phyloP scores from a whole-genome alignment of 2,888 invertebrate genomes.

The Rosalia funebris region DNA sequence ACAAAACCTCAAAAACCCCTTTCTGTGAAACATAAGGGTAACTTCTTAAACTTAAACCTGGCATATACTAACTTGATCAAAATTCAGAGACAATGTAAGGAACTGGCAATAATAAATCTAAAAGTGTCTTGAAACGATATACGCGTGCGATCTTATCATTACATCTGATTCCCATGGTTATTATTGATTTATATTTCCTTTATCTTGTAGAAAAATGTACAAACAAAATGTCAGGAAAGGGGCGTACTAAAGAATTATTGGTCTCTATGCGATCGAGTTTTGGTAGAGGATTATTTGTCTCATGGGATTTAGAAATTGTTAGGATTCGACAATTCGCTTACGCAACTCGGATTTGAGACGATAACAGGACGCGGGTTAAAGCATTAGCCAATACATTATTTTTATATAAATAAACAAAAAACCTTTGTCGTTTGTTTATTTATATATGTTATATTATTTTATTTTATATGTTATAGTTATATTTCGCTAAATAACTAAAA shows the following conservation, averaged over 20 bases:
- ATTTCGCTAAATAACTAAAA: too few species aligned
- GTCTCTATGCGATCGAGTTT: slow-evolving; percentile 38
- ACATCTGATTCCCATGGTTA: slow-evolving; percentile 50
- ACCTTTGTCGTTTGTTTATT: too few species aligned
- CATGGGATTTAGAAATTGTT: slow-evolving; percentile 49
- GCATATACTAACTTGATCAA: slow-evolving; percentile 33
- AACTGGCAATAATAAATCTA: slow-evolving; percentile 45
- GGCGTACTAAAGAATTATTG: slow-evolving; percentile 40
- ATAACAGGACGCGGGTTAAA: slow-evolving; percentile 6
- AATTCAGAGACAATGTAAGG: slow-evolving; percentile 41
- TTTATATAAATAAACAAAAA: too few species aligned
- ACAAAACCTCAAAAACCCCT: slow-evolving; percentile 37
- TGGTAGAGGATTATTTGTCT: slow-evolving; percentile 45
- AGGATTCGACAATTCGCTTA: slow-evolving; percentile 53
- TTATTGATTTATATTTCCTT: slow-evolving; percentile 53
- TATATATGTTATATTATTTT: too few species aligned
- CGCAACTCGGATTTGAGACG: slow-evolving; percentile 45
- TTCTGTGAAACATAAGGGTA: slow-evolving; percentile 39
- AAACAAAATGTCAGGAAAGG: slow-evolving; percentile 44
- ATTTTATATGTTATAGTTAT: too few species aligned
- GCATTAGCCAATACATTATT: too few species aligned
- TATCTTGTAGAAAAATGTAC: slow-evolving; percentile 49
- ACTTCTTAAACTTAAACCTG: slow-evolving; percentile 39
- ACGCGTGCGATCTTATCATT: slow-evolving; percentile 50
- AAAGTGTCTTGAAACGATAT: slow-evolving; percentile 46